Evolutionary conservation across 2,113 vertebrate genomes (phyloP).

Genomic region (Chamaea fasciata): DNA sequence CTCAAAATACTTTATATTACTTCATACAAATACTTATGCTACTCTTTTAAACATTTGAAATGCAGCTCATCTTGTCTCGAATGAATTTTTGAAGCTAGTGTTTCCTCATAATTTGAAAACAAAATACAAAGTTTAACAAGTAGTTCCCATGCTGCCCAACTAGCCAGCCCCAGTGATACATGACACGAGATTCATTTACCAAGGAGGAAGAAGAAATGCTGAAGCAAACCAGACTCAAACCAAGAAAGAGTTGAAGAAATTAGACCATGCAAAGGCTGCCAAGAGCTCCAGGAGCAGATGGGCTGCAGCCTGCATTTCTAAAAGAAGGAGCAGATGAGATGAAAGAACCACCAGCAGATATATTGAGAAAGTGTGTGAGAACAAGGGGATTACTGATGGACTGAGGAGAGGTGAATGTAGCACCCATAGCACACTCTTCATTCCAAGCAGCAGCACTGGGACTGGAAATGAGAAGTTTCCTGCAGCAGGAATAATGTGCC

Average conservation of each 20-base stretch:
- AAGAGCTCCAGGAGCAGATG: slow-evolving; percentile 25
- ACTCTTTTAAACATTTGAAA: background rate
- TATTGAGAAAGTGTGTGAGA: background rate
- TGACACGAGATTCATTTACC: background rate
- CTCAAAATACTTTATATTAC: background rate
- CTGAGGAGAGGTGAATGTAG: background rate
- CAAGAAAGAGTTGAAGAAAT: background rate
- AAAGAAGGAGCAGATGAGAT: slow-evolving; percentile 3
- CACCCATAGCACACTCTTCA: background rate
- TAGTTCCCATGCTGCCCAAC: background rate
- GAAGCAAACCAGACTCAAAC: background rate
- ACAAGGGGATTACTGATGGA: background rate
- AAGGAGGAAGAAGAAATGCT: background rate
- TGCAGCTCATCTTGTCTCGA: background rate
- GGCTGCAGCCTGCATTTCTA: background rate
- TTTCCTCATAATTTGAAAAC: background rate
- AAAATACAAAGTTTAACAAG: background rate
- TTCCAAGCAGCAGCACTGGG: background rate
- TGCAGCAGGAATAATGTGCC: background rate
- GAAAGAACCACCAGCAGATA: background rate
- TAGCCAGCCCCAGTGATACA: background rate
- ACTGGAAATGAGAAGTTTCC: background rate
- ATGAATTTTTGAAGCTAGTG: background rate
- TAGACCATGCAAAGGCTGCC: background rate
- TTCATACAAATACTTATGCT: background rate